phyloP scores from a whole-genome alignment of 2,113 vertebrate genomes.

The Chloropsis cyanopogon region DNA sequence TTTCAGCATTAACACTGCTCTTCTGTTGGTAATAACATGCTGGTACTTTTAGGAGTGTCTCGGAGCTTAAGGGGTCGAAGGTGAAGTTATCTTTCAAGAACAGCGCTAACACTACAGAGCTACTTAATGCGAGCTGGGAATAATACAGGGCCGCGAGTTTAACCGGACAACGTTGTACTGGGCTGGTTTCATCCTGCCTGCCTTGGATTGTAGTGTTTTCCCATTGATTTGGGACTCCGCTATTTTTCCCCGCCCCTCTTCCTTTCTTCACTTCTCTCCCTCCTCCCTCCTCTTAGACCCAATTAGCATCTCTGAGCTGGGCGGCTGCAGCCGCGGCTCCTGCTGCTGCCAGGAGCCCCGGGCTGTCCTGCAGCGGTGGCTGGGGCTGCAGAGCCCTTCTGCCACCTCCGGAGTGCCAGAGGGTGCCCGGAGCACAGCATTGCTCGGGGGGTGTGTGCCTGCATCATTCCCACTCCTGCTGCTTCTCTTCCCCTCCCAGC shows the following conservation, averaged over 20 bases:
- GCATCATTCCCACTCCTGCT: background rate
- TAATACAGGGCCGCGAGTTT: constrained; percentile 26
- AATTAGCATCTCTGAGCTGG: background rate
- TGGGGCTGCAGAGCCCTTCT: background rate
- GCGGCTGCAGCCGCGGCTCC: background rate
- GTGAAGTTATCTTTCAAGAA: constrained; percentile 64
- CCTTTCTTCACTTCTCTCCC: background rate
- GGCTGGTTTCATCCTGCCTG: constrained; percentile 36
- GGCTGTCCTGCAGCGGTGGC: background rate
- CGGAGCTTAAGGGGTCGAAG: constrained; percentile 49
- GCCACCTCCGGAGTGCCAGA: background rate
- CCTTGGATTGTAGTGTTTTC: background rate
- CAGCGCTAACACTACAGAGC: constrained; percentile 57
- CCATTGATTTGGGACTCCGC: background rate
- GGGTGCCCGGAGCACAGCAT: background rate
- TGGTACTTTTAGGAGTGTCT: constrained; percentile 53
- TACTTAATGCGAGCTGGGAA: constrained; percentile 24
- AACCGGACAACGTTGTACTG: constrained; percentile 34
- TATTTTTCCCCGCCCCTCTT: fast-evolving
- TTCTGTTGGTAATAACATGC: constrained; percentile 46
- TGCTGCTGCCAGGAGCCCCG: background rate
- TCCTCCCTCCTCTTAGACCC: background rate
- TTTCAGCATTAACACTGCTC: constrained; percentile 32
- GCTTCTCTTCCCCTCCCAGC: background rate
- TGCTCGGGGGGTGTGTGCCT: background rate